These are phyloP conservation scores for Calameuta idolon DNA, from an alignment of 2,888 invertebrate genomes.

Conservation along the genomic window DNA sequence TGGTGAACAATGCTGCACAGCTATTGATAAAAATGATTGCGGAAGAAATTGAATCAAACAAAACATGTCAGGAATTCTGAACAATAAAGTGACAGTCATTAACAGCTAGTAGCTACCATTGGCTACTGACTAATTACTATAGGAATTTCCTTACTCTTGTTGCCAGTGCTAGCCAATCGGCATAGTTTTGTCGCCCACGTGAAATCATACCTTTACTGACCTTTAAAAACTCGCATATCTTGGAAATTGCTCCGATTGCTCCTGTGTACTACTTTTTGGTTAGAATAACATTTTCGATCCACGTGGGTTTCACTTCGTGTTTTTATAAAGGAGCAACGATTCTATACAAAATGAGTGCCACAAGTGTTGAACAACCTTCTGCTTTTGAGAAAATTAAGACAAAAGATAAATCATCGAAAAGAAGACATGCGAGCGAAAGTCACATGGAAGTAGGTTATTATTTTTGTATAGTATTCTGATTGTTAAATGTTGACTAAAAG, in stretches of 20 bases:
- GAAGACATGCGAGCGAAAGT: constrained; percentile 38
- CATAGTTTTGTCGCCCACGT: not conserved
- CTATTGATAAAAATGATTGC: too few relatives aligned
- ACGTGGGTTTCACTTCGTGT: not conserved
- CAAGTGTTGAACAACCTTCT: not conserved
- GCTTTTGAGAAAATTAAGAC: constrained; percentile 1
- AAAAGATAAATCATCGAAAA: constrained; percentile 30
- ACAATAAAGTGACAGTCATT: not conserved
- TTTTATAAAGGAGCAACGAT: not conserved
- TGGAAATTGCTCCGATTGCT: not conserved
- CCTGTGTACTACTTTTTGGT: not conserved
- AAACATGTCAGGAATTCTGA: not conserved
- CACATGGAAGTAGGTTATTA: constrained; percentile 46
- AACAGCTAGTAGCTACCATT: not conserved
- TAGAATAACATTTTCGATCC: not conserved
- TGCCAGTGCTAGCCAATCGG: not conserved
- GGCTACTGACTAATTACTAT: not conserved
- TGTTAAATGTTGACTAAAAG: not conserved
- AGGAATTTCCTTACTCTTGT: too few relatives aligned
- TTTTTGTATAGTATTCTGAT: not conserved
- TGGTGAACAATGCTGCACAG: not conserved
- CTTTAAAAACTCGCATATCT: not conserved
- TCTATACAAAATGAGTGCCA: not conserved
- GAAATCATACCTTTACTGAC: not conserved
- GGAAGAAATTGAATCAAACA: not conserved